Evolutionary conservation across 2,888 invertebrate genomes (phyloP), one percentile per base, ranked within the genome.

Genomic region (Nipponacmea schrenckii): DNA sequence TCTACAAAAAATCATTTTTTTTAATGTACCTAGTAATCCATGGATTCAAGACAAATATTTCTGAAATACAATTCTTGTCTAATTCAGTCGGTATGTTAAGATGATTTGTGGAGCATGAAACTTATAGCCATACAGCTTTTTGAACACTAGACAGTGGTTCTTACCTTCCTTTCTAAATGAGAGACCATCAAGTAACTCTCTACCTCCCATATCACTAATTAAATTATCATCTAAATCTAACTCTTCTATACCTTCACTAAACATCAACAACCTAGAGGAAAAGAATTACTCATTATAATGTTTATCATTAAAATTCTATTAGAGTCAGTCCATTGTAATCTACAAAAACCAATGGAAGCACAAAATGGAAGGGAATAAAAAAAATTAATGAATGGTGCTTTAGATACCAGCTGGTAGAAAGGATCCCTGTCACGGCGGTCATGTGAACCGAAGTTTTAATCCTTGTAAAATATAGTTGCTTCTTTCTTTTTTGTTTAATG

Each of bases 221-320:
- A 84, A 79, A 71, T 89, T 89, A 67, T 88, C 87, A 31, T 85
- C 86, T 5, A 89, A 77, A 70, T 89, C 88, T 10, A 89, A 71
- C 73, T 89, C 89, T 73, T 85, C 83, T 50, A 89, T 73, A 72
- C 85, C 86, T 50, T 82, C 75, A 8, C 84, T 85, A 72, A 83
- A 78, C 77, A 82, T 82, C 27, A 89, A 77, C 62, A 88, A 75
- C 72, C 88, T 88, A 75, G n/a, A 74, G 77, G 44, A 65, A 20
- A 68, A 48, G 44, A 48, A 7, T 31, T 27, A 26, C 39, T 10
- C 5, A 8, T 39, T 39, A n/a, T n/a, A n/a, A n/a, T n/a, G n/a
- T n/a, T n/a, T n/a, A n/a, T n/a, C n/a, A n/a, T n/a, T n/a, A n/a
- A n/a, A n/a, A n/a, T n/a, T n/a, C n/a, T n/a, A n/a, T n/a, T n/a